Evolutionary conservation across 2,888 invertebrate genomes (phyloP), one percentile per base, ranked within the genome.

Genomic region (Hyposoter dolosus): DNA sequence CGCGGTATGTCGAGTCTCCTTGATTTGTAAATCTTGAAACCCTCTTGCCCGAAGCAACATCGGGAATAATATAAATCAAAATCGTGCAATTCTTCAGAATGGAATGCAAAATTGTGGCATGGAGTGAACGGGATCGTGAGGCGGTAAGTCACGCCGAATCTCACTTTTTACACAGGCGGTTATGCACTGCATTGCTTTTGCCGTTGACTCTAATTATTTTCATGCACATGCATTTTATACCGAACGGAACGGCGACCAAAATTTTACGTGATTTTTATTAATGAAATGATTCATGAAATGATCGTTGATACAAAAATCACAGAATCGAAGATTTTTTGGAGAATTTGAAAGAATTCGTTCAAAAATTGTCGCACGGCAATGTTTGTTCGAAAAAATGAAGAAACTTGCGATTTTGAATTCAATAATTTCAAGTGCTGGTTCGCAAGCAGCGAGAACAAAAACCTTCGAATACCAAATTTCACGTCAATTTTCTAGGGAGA

Each of bases 121-220:
- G 63, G 71, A 82, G 71, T 19, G 82, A 77, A 53, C n/a, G 76
- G 77, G 77, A 45, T 75, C 83, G 77, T 72, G 77, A 77, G 71
- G 10, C 82, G 72, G 77, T 78, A 83, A 83, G 83, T 83, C 83
- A 83, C 83, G 83, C 77, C 77, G 77, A 83, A 77, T 72, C 71
- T 50, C 65, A 40, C 19, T 75, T 75, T 82, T 77, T 72, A 72
- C 47, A 56, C 66, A 78, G 35, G 69, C 28, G 71, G 53, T 53
- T 53, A 81, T 81, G 40, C 43, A 56, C 47, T 32, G 15, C 45
- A 69, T 47, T 69, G 69, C 23, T 28, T 28, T 47, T 69, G 28
- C 23, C 23, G 10, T 17, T 7, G 5, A 69, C 69, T 17, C 23
- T 1, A 15, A 69, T 69, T 12, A 47, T 28, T 9, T 28, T 2